Conservation (phyloP, 2,888 invertebrate genomes). For the Dicycla oo region DNA sequence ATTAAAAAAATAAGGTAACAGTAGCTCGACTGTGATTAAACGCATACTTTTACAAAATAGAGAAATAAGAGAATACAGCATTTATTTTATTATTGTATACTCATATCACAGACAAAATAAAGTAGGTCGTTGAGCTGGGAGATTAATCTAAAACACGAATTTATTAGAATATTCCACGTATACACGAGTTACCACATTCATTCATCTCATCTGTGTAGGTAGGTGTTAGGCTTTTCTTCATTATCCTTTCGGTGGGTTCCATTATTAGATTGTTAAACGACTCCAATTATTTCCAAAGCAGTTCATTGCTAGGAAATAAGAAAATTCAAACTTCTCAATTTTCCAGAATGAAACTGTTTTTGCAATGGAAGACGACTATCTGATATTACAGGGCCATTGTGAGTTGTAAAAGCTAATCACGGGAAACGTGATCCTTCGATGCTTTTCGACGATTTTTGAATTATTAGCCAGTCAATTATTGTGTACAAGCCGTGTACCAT, state of each 20-base stretch:
- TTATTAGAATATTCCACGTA: conserved; percentile 24
- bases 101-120: conserved; percentile 22
- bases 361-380: not conserved
- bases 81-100: conserved; percentile 12
- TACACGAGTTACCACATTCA: not conserved
- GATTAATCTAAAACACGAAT: conserved; percentile 8
- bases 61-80: conserved; percentile 1
- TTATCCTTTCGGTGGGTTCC: not conserved
- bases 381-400: conserved; percentile 1
- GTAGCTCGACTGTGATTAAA: not conserved
- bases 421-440: conserved; percentile 3
- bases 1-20: conserved; percentile 6
- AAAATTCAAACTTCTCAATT: not conserved
- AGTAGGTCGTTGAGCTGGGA: conserved; percentile 28
- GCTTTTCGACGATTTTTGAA: too few species aligned
- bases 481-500: too few species aligned
- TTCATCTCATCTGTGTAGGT: conserved; percentile 7
- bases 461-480: too few species aligned
- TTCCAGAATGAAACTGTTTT: conserved; percentile 2
- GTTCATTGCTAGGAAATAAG: not conserved
- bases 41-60: conserved; percentile 6
- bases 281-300: conserved; percentile 6
- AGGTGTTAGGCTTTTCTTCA: conserved; percentile 1
- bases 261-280: conserved; percentile 4
- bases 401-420: not conserved